These are phyloP conservation scores for Montipora cactus DNA, from an alignment of 64 coral and sea anemone genomes.

Conservation along the genomic window DNA sequence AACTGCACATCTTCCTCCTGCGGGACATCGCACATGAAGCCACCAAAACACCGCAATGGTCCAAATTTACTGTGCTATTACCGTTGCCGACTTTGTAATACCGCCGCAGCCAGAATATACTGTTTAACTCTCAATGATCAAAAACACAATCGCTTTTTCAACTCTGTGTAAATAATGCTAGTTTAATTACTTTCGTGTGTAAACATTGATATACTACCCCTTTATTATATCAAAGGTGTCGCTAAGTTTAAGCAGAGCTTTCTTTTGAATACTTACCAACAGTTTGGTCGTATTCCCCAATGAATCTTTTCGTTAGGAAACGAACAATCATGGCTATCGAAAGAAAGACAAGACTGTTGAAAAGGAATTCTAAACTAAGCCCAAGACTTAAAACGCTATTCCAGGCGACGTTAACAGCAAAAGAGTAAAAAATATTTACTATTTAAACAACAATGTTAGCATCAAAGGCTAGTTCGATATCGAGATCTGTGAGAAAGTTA, in stretches of 20 bases:
- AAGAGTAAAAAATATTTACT: background rate
- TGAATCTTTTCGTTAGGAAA: constrained; percentile 85
- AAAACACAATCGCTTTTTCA: background rate
- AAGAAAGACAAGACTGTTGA: background rate
- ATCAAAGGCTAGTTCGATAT: too few relatives aligned
- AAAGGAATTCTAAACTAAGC: background rate
- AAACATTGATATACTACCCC: background rate
- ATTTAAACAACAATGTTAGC: background rate
- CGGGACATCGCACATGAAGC: too few relatives aligned
- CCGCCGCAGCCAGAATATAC: background rate
- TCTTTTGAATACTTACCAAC: constrained; percentile 35
- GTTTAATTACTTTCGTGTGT: constrained; percentile 6
- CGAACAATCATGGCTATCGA: constrained; percentile 72
- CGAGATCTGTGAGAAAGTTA: background rate
- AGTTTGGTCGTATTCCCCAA: constrained; percentile 81
- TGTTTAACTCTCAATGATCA: background rate
- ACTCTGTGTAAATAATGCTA: background rate
- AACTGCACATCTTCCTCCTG: too few relatives aligned
- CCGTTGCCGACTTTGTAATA: background rate
- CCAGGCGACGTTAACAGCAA: background rate
- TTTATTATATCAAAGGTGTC: constrained; percentile 6
- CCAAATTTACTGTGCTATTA: background rate
- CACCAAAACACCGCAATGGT: too few relatives aligned
- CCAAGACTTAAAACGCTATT: background rate
- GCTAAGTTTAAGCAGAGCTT: background rate